Conservation (phyloP, 1,140 invertebrate genomes). For the Drosophila obscura region DNA sequence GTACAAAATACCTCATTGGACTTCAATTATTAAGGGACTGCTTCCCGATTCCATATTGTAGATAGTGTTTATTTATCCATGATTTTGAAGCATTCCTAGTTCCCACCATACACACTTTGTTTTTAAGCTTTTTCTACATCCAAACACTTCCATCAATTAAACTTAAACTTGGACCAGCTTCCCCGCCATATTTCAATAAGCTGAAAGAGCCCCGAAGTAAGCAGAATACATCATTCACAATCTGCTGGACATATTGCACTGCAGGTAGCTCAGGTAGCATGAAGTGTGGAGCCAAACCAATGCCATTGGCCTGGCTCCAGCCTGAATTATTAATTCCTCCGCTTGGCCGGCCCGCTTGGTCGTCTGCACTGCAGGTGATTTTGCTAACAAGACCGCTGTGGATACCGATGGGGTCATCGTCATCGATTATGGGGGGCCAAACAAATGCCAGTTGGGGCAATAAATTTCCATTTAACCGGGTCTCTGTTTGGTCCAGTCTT, state of each 20-base stretch:
- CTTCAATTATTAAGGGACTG: no score
- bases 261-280: conserved; percentile 29
- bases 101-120: neutral
- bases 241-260: conserved; percentile 57
- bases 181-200: conserved; percentile 57
- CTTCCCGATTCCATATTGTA: no score
- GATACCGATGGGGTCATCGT: conserved; percentile 54
- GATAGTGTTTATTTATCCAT: no score
- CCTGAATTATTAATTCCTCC: conserved; percentile 65
- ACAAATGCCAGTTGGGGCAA: conserved; percentile 44
- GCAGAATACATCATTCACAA: conserved; percentile 69
- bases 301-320: conserved; percentile 30
- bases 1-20: no score
- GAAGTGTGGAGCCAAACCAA: conserved; percentile 8
- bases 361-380: conserved; percentile 73
- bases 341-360: conserved; percentile 17
- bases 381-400: conserved; percentile 65
- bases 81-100: no score
- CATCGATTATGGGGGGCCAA: conserved; percentile 24
- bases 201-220: conserved; percentile 48
- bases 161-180: conserved; percentile 55
- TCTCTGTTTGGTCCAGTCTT: conserved; percentile 15
- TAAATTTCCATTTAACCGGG: conserved; percentile 60
- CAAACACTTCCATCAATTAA: conserved; percentile 52
- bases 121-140: conserved; percentile 8